A percentile compares a stretch with the other conserved stretches of the same genome.
phyloP scores from a whole-genome alignment of 2,797 vertebrate genomes.

The Garrulus glandarius region DNA sequence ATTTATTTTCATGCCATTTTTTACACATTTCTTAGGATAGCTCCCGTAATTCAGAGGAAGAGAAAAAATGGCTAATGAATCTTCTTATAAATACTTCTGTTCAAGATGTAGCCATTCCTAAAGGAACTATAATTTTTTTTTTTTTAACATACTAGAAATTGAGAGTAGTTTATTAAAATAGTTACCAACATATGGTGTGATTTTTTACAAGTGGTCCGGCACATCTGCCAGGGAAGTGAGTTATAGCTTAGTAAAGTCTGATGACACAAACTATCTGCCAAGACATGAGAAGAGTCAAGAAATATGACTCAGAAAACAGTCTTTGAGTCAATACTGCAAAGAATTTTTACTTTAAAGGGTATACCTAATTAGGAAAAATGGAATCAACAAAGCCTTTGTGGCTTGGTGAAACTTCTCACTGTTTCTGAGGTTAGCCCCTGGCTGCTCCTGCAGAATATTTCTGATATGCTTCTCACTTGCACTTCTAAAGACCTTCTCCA shows the following conservation, averaged over 20 bases:
- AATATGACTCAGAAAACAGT: background rate
- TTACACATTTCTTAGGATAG: background rate
- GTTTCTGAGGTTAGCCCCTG: background rate
- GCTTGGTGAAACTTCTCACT: background rate
- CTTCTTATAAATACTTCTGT: background rate
- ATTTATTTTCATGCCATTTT: background rate
- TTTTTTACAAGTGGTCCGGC: background rate
- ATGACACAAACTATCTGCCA: background rate
- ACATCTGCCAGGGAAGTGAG: conserved; percentile 17
- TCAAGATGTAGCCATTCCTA: background rate
- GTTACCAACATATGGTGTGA: background rate
- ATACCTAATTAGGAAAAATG: background rate
- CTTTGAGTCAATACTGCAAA: background rate
- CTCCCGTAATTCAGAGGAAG: background rate
- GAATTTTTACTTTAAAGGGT: background rate
- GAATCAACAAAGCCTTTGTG: background rate
- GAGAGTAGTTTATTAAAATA: background rate
- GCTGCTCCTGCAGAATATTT: background rate
- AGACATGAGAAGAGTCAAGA: background rate
- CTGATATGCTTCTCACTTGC: background rate
- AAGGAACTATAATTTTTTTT: background rate
- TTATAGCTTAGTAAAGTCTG: background rate
- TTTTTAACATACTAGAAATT: background rate
- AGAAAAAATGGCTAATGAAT: background rate
- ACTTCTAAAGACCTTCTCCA: background rate